phyloP scores from a whole-genome alignment of 2,888 invertebrate genomes.

The Liodrosophila aerea region DNA sequence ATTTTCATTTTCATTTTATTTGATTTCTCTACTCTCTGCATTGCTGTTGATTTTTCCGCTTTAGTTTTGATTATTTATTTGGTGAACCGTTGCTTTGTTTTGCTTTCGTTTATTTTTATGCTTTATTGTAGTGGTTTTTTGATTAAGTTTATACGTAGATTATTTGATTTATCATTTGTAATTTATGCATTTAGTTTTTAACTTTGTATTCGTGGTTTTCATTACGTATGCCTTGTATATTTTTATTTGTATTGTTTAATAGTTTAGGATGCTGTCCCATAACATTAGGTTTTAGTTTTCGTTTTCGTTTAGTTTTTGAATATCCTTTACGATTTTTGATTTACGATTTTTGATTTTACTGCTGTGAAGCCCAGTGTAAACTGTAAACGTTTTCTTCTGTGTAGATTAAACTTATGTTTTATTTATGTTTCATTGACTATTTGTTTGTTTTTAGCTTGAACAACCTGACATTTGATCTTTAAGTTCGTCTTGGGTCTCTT shows the following conservation, averaged over 20 bases:
- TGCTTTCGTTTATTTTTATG: conserved; percentile 15
- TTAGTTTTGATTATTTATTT: conserved; percentile 52
- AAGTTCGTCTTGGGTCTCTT: conserved; percentile 41
- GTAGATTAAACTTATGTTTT: conserved; percentile 34
- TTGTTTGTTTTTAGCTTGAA: conserved; percentile 43
- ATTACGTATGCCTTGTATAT: neutral
- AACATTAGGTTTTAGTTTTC: conserved; percentile 14
- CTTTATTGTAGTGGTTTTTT: conserved; percentile 22
- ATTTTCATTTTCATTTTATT: conserved; percentile 46
- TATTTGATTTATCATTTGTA: conserved; percentile 26
- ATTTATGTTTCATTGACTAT: conserved; percentile 33
- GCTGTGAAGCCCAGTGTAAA: conserved; percentile 81
- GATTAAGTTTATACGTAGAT: conserved; percentile 32
- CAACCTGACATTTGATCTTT: conserved; percentile 57
- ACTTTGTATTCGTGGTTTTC: conserved; percentile 15
- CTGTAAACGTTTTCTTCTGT: conserved; percentile 71
- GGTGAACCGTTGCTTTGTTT: conserved; percentile 24
- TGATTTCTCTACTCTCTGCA: conserved; percentile 18
- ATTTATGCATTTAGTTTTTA: no score
- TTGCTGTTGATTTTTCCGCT: conserved; percentile 17
- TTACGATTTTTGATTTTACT: conserved; percentile 80
- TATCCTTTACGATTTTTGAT: conserved; percentile 37
- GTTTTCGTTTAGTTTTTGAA: conserved; percentile 4
- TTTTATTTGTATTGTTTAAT: conserved; percentile 7
- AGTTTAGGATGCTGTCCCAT: conserved; percentile 22